phyloP scores from a whole-genome alignment of 2,797 vertebrate genomes.

The Gobio occitaniae region DNA sequence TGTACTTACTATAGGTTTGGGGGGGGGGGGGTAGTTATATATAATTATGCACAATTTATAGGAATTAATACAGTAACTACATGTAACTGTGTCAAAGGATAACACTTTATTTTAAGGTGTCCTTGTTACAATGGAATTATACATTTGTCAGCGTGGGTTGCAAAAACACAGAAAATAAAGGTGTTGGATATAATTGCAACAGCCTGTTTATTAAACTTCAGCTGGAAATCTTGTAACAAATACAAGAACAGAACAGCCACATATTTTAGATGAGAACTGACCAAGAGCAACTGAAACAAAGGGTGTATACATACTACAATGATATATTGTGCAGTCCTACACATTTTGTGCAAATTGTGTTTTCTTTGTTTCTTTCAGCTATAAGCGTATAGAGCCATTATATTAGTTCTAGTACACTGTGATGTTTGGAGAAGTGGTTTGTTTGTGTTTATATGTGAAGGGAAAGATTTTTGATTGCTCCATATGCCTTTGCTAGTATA shows the following conservation, averaged over 20 bases:
- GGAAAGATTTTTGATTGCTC: slow-evolving; percentile 3
- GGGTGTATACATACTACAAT: not conserved
- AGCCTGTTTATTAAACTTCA: too few relatives aligned
- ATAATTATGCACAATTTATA: too few relatives aligned
- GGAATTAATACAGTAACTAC: too few relatives aligned
- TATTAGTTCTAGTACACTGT: not conserved
- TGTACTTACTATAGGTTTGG: too few relatives aligned
- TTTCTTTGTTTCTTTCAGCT: not conserved
- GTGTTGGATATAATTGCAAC: too few relatives aligned
- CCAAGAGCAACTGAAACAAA: not conserved
- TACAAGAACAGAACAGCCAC: not conserved
- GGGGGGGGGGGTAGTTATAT: too few relatives aligned
- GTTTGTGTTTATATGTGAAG: slow-evolving; percentile 4
- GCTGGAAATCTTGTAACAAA: not conserved
- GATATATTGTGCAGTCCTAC: not conserved
- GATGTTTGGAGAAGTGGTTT: not conserved
- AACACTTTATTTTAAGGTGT: too few relatives aligned
- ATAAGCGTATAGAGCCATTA: not conserved
- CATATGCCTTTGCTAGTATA: slow-evolving; percentile 37
- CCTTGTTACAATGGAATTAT: too few relatives aligned
- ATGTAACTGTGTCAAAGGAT: too few relatives aligned
- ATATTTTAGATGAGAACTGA: not conserved
- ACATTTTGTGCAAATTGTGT: not conserved
- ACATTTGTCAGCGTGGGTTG: too few relatives aligned
- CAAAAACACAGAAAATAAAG: too few relatives aligned